Evolutionary conservation across 2,888 invertebrate genomes (phyloP).

Genomic region (Amphipyra tragopoginis): DNA sequence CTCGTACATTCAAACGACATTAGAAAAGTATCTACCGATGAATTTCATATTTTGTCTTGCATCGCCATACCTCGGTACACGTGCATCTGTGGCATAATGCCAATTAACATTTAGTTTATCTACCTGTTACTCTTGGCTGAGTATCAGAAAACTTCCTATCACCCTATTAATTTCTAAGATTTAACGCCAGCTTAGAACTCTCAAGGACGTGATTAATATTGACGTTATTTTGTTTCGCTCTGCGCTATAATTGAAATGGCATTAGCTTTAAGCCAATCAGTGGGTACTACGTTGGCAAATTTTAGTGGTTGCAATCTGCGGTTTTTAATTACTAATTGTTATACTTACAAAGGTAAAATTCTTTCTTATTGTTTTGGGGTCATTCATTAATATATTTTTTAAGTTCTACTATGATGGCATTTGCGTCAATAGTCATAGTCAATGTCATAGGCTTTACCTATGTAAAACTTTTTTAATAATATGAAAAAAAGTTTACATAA

Average conservation of each 20-base stretch:
- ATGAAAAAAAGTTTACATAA: no score
- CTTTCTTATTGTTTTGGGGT: no score
- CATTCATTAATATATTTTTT: not conserved
- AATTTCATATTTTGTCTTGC: constrained; percentile 43
- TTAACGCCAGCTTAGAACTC: constrained; percentile 55
- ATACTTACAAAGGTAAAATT: not conserved
- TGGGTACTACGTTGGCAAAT: not conserved
- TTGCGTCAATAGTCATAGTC: no score
- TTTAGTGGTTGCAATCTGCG: not conserved
- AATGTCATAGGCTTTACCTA: no score
- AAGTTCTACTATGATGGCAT: not conserved
- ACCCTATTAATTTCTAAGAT: constrained; percentile 61
- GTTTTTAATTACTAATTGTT: constrained; percentile 4
- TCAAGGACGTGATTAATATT: constrained; percentile 52
- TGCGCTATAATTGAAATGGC: constrained; percentile 39
- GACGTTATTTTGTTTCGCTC: constrained; percentile 36
- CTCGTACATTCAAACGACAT: not conserved
- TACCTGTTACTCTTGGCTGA: constrained; percentile 79
- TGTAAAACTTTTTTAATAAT: no score
- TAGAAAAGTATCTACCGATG: constrained; percentile 22
- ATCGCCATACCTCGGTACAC: constrained; percentile 43
- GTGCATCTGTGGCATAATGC: constrained; percentile 63
- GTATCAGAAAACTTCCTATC: constrained; percentile 72
- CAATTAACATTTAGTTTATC: constrained; percentile 69
- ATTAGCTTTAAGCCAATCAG: constrained; percentile 34